Conservation (phyloP, 1,140 invertebrate species). For the Formica selysi region DNA sequence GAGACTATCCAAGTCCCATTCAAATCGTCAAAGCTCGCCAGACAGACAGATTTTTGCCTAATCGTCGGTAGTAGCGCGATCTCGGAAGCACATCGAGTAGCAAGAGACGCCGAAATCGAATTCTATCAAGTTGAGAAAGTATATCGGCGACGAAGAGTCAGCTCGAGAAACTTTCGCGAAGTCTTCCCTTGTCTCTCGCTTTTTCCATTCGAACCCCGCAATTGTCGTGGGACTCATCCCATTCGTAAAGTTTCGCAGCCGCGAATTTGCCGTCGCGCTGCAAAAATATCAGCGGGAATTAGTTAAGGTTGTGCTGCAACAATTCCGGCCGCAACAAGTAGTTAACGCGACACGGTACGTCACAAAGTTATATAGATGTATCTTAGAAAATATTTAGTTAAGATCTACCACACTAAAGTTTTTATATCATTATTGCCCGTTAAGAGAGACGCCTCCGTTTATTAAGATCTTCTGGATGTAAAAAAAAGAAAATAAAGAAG, state of each 20-base stretch:
- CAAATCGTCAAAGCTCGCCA: not conserved
- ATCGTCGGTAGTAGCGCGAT: slow-evolving; percentile 57
- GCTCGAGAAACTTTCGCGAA: slow-evolving; percentile 61
- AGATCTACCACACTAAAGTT: not conserved
- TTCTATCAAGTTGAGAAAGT: slow-evolving; percentile 69
- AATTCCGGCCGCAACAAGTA: slow-evolving; percentile 54
- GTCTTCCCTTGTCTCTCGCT: slow-evolving; percentile 50
- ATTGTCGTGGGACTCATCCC: slow-evolving; percentile 48
- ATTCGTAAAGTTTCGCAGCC: slow-evolving; percentile 43
- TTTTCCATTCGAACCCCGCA: slow-evolving; percentile 30
- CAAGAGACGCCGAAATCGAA: slow-evolving; percentile 62
- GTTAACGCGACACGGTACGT: slow-evolving; percentile 28
- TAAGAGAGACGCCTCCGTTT: not conserved
- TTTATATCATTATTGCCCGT: not conserved
- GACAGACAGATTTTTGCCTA: slow-evolving; percentile 67
- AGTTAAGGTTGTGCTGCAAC: slow-evolving; percentile 21
- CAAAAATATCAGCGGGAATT: slow-evolving; percentile 53
- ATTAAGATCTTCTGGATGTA: not conserved
- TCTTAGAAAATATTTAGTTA: slow-evolving; percentile 26
- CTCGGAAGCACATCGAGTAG: slow-evolving; percentile 31
- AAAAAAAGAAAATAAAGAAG: not conserved
- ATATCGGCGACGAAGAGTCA: slow-evolving; percentile 60
- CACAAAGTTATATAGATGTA: not conserved
- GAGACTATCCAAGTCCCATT: not conserved
- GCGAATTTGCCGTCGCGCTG: slow-evolving; percentile 26